Evolutionary conservation across 1,140 invertebrate genomes (phyloP).

Genomic region (Drosophila baimaii): DNA sequence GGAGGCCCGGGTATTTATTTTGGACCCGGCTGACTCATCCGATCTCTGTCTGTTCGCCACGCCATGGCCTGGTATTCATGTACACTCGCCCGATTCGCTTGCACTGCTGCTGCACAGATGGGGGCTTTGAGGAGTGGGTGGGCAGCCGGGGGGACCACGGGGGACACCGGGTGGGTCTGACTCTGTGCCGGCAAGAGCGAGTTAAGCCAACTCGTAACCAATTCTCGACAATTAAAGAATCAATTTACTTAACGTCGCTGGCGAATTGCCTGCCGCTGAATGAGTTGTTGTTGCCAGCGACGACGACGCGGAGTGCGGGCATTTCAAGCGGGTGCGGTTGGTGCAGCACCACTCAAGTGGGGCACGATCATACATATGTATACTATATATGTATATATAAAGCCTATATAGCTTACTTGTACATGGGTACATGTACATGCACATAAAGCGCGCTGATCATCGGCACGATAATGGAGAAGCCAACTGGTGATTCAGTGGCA

Average conservation of each 20-base stretch:
- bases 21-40: slow-evolving; percentile 60
- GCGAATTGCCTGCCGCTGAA: slow-evolving; percentile 66
- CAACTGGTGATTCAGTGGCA: slow-evolving; percentile 70
- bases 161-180: background rate
- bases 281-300: slow-evolving; percentile 43
- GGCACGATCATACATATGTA: slow-evolving; percentile 46
- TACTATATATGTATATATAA: slow-evolving; percentile 3
- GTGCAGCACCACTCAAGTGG: slow-evolving; percentile 67
- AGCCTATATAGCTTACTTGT: slow-evolving; percentile 18
- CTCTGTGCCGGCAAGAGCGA: slow-evolving; percentile 59
- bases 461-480: slow-evolving; percentile 65
- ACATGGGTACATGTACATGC: slow-evolving; percentile 26
- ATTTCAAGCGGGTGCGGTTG: slow-evolving; percentile 27
- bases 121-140: slow-evolving; percentile 61
- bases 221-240: slow-evolving; percentile 82
- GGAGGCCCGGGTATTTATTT: slow-evolving; percentile 63
- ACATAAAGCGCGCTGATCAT: slow-evolving; percentile 62
- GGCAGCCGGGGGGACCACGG: background rate
- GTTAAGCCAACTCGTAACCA: slow-evolving; percentile 81
- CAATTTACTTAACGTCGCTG: slow-evolving; percentile 80
- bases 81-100: slow-evolving; percentile 23
- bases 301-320: slow-evolving; percentile 22
- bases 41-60: slow-evolving; percentile 37
- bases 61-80: slow-evolving; percentile 37
- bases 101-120: slow-evolving; percentile 53